These are phyloP conservation scores for Alectoris magna DNA, from an alignment of 2,797 vertebrate genomes.

Conservation along the genomic window DNA sequence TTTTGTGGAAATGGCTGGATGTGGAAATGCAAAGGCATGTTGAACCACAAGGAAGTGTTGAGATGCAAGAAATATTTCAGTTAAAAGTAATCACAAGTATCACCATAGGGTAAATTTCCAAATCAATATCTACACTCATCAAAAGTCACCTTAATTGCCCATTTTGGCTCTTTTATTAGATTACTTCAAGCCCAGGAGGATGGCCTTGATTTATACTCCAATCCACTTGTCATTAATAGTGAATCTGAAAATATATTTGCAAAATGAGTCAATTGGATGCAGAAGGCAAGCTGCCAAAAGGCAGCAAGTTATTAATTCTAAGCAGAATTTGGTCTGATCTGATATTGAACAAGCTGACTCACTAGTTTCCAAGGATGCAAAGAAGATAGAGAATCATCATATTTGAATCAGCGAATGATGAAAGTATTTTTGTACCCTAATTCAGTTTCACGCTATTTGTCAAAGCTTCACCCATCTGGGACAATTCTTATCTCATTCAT, in stretches of 20 bases:
- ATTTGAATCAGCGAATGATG: not conserved
- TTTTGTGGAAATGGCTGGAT: not conserved
- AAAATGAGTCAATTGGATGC: not conserved
- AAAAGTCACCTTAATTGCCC: conserved; percentile 13
- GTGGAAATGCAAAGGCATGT: not conserved
- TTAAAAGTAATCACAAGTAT: conserved; percentile 15
- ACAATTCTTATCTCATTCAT: not conserved
- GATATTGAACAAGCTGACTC: conserved; percentile 14
- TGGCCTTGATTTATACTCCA: conserved; percentile 39
- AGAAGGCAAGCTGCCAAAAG: conserved; percentile 28
- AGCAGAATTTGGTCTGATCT: conserved; percentile 17
- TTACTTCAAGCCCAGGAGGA: not conserved
- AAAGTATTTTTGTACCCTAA: conserved; percentile 10
- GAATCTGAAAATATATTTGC: not conserved
- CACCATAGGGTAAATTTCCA: not conserved
- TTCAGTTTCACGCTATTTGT: not conserved
- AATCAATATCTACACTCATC: conserved; percentile 27
- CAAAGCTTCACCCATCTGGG: not conserved
- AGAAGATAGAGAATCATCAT: not conserved
- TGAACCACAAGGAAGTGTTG: not conserved
- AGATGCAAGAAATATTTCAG: not conserved
- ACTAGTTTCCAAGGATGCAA: not conserved
- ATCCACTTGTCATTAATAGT: not conserved
- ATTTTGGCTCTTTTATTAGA: conserved; percentile 26
- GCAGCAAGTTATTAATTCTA: not conserved